A percentile compares a stretch with the other conserved stretches of the same genome.
phyloP scores from a whole-genome alignment of 2,888 invertebrate genomes.

The Nomada lathburiana region DNA sequence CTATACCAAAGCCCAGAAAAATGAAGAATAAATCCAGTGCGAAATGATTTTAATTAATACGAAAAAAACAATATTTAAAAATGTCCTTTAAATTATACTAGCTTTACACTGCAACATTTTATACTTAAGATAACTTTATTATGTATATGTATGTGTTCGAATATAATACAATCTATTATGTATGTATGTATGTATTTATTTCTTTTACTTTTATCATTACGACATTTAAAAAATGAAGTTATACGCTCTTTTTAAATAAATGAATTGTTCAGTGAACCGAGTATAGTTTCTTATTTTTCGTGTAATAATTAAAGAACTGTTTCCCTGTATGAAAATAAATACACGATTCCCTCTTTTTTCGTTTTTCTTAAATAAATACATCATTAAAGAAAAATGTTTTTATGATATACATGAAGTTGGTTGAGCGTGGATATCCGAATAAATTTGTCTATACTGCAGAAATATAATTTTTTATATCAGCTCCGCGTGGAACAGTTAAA shows the following conservation, averaged over 20 bases:
- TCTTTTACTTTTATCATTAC: too few relatives aligned
- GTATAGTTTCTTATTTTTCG: too few relatives aligned
- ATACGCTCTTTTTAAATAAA: too few relatives aligned
- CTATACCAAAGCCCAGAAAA: slow-evolving; percentile 68
- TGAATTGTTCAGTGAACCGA: too few relatives aligned
- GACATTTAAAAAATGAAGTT: too few relatives aligned
- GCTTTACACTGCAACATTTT: neutral
- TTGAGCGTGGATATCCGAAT: neutral
- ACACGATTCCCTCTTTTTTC: too few relatives aligned
- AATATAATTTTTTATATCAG: neutral
- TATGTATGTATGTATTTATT: neutral
- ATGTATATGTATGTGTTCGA: slow-evolving; percentile 13
- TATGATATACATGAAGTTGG: slow-evolving; percentile 19
- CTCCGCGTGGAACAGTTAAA: neutral
- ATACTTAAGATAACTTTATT: slow-evolving; percentile 1
- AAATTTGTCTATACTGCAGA: neutral
- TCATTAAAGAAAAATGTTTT: neutral
- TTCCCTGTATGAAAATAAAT: neutral
- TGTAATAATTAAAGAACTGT: too few relatives aligned
- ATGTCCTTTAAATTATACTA: neutral
- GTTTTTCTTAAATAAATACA: too few relatives aligned
- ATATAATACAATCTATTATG: neutral
- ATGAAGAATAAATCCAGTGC: slow-evolving; percentile 41
- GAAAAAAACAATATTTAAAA: neutral
- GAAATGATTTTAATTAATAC: slow-evolving; percentile 10